Evolutionary conservation across 2,888 invertebrate species (phyloP), one percentile per base, ranked within the genome.

Genomic region (Drosophila nigricruria): DNA sequence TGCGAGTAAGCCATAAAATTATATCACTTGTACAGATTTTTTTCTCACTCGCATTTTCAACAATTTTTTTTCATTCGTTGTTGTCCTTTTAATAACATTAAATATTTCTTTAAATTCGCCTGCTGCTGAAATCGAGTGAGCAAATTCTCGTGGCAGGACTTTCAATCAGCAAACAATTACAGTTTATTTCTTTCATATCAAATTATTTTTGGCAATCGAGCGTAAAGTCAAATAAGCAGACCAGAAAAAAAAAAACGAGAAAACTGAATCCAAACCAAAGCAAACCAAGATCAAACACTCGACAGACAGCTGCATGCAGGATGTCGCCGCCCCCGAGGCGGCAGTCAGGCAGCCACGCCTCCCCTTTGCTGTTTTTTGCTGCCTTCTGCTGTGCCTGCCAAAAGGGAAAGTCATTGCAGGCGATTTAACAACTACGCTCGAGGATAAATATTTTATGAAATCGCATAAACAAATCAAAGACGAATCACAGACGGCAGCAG

Each of bases 401-500:
- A 85, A 83, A 88, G 83, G 84, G 79, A 86, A 79, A 87, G 73
- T 80, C 85, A 88, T 89, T 87, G 85, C 91, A 90, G 81, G 84
- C 91, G 90, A 91, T 91, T 91, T 91, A 91, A 91, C 91, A 90
- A 90, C 87, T 80, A 73, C 87, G 90, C 91, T 84, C 67, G 82
- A 83, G 91, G 91, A 88, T 91, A 91, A 84, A 88, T 90, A 88
- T 88, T 89, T 90, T 89, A 88, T 90, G 89, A 89, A 90, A 90
- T 88, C 87, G 85, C 82, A 89, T 88, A 90, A 89, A 90, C 90
- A 89, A 89, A 89, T 89, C 89, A 89, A 89, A 89, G 86, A 80
- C 79, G 81, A 88, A 85, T 88, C 87, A 81, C 82, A 88, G 86
- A 76, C 73, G 63, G 43, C 58, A 67, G 52, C 58, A 49, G 47